Evolutionary conservation across 30 jellyfish, hydroid and myxozoan species (phyloP), one percentile per base, ranked within the genome.

Genomic region (Cassiopea andromeda): DNA sequence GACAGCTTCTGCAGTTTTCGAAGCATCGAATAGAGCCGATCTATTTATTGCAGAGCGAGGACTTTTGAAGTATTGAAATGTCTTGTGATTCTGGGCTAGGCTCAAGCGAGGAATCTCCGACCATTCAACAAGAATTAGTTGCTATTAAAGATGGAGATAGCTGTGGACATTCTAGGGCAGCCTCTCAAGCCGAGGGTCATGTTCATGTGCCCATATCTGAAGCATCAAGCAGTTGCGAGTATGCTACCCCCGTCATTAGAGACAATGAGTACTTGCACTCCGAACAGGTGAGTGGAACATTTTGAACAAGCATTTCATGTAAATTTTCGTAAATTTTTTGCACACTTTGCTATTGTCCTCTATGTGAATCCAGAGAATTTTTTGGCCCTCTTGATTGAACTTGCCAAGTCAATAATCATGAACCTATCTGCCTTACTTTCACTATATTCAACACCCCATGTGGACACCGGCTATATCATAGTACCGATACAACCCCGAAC

Each of bases 41-140:
- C 16, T 2, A 44, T 61, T 10, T 18, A 54, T 54, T 54, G 64
- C 12, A 10, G 12, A 10, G 64, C 64, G 12, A 54, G 64, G 64
- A 54, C 64, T 54, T 3, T 54, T 54, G 64, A 6, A 0, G 64
- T 54, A 10, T 54, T 54, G 64, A 68, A 70, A 82, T 82, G 91
- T 82, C 91, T 46, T 69, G 83, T 45, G 91, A 82, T 48, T 82
- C 91, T 18, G 91, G 91, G 15, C 38, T 82, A 5, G 81, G 91
- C 59, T 47, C 69, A 73, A 82, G 91, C 44, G 82, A 75, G 10
- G 91, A 82, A 2, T 82, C 83, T 16, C 80, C 16, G 49, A 80
- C 15, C 61, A 18, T 15, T 44, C 47, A 80, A 66, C 89, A 77
- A 57, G 48, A 68, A 60, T 59, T 60, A 15, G 13, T 43, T 2